Base-by-base conservation (phyloP, 2,888 invertebrate species). In the Leptinotarsa peninsularis region DNA sequence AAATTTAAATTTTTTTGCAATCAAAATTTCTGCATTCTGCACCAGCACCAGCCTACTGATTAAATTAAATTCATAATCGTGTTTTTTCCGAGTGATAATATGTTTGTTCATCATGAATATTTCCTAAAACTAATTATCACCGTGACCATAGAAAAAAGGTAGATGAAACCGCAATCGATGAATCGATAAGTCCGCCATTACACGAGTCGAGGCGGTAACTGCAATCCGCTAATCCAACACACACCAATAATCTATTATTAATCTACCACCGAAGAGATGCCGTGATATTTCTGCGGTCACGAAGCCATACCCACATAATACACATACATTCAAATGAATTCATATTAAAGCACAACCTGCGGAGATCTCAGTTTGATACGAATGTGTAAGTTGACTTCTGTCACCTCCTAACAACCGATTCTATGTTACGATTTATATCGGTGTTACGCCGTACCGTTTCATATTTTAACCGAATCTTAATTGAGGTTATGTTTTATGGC, bases 391-490 rank as follows among this genome's bases (percentile, higher is more conserved):
- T 80, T 80, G 80, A 81, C 81, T 83, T 82, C 83, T 83, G 82
- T 83, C 83, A 83, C 83, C 83, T 83, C 72, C 77, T 81, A 82
- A 83, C 83, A 82, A 82, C 81, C 79, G 80, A 82, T 82, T 81
- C 78, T 78, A 67, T 80, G 81, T 80, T 79, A 78, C 78, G 82
- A 82, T 82, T 82, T 82, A 82, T 82, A 76, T 79, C 77, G 70
- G 73, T 69, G 71, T 72, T 75, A 67, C 70, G 74, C 74, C 70
- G 74, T 71, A 43, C 69, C 66, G 72, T 69, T 72, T 76, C 75
- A 76, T 76, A 76, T 76, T 76, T 73, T 73, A 66, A 76, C 67
- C 72, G 66, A 72, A 76, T 72, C 72, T 76, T 76, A 76, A 76
- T 76, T 76, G 75, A 76, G 75, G 75, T 76, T 76, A 76, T 76